phyloP scores from a whole-genome alignment of 1,140 invertebrate genomes.

The Drosophila rhopaloa region DNA sequence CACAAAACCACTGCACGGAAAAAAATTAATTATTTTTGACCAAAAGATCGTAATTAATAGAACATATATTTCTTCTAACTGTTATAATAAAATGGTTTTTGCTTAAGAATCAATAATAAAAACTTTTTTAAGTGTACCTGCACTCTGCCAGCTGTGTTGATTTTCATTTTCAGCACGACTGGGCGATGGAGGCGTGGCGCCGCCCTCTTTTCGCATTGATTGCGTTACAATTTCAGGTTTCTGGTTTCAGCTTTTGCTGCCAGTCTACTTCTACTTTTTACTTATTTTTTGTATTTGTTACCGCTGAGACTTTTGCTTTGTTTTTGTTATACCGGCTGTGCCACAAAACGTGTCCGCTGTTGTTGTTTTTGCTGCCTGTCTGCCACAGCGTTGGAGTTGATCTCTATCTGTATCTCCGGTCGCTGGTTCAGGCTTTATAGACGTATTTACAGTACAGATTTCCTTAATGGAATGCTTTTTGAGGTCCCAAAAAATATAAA shows the following conservation, averaged over 20 bases:
- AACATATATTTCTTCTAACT: background rate
- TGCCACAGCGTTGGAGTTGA: constrained; percentile 76
- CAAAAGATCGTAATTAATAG: background rate
- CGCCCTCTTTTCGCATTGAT: constrained; percentile 76
- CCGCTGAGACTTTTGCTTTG: constrained; percentile 32
- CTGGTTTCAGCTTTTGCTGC: constrained; percentile 58
- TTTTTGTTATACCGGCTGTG: constrained; percentile 73
- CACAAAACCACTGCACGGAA: background rate
- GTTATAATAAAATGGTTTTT: background rate
- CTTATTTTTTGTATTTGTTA: constrained; percentile 19
- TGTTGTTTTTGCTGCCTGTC: constrained; percentile 53
- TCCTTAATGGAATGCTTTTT: background rate
- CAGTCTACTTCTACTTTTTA: constrained; percentile 67
- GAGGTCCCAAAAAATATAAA: background rate
- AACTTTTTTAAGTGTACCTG: constrained; percentile 10
- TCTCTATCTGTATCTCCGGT: constrained; percentile 77
- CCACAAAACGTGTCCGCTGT: constrained; percentile 73
- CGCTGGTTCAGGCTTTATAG: constrained; percentile 57
- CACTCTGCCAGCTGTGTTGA: constrained; percentile 66
- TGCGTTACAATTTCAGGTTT: constrained; percentile 83
- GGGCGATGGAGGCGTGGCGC: constrained; percentile 46
- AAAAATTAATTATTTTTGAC: background rate
- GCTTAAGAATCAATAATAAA: background rate
- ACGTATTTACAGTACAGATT: constrained; percentile 17
- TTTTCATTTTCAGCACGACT: constrained; percentile 80